Base-by-base conservation (phyloP, 2,888 invertebrate genomes). In the Ophion ventricosus region DNA sequence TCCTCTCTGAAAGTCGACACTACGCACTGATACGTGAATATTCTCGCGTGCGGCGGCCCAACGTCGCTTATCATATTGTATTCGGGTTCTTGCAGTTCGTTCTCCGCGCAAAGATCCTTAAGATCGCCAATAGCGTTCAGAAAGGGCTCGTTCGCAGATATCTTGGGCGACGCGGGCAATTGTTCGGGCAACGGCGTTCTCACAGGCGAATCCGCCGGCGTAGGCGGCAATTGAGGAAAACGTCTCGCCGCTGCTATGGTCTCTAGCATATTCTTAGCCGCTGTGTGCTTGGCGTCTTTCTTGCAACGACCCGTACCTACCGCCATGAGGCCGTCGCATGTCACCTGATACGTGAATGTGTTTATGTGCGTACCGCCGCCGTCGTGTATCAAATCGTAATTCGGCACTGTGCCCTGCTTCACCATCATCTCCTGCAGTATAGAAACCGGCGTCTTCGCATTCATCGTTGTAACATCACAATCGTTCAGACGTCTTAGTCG, bases 391-490 rank as follows among this genome's bases (percentile, higher is more conserved):
- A 93, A 88, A 80, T 93, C 92, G 82, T 95, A 96, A 79, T 95
- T 95, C 0, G 96, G 95, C 0, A 93, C 89, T 23, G 91, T 89
- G 0, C 94, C 93, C 26, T 93, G 91, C 87, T 95, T 95, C 5
- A 95, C 93, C 93, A 96, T 95, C 93, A 96, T 94, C 91, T 96
- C 96, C 90, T 96, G 96, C 20, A 96, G 93, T 2, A 96, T 94
- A 61, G 96, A 95, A 7, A 95, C 95, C 0, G 96, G 95, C 0
- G 96, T 96, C 92, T 96, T 96, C 88, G 66, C 73, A 26, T 86
- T 86, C 87, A 88, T 88, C 35, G 43, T 76, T 72, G n/a, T n/a
- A 14, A 66, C 79, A 80, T 79, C 66, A 61, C 66, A 35, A 56
- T 25, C 5, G 2, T 14, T 20, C 26, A 29, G 1, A 17, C 10